Base-by-base conservation (phyloP, 1,140 invertebrate species). In the Argopecten irradians region DNA sequence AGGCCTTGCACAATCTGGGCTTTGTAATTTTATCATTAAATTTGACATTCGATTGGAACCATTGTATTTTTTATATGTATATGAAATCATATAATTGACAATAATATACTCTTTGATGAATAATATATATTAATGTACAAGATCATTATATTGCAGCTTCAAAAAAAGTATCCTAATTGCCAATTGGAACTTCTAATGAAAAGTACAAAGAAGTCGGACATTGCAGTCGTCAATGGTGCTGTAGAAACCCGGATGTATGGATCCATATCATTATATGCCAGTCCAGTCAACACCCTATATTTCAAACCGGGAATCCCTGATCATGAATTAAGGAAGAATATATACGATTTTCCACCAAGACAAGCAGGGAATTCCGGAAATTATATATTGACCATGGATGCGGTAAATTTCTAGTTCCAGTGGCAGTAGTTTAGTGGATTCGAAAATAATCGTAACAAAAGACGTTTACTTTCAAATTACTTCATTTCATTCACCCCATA, bases 61-160 rank as follows among this genome's bases (percentile, higher is more conserved):
- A n/a, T n/a, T n/a, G n/a, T n/a, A n/a, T n/a, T n/a, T n/a, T n/a
- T n/a, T n/a, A n/a, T n/a, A n/a, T n/a, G n/a, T n/a, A n/a, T n/a
- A n/a, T n/a, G n/a, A n/a, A n/a, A n/a, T n/a, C n/a, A n/a, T n/a
- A n/a, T n/a, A n/a, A n/a, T n/a, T n/a, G n/a, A n/a, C n/a, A n/a
- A n/a, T n/a, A n/a, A n/a, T n/a, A n/a, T n/a, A n/a, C n/a, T n/a
- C n/a, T n/a, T n/a, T n/a, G n/a, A n/a, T n/a, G n/a, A n/a, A n/a
- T n/a, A n/a, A n/a, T n/a, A n/a, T n/a, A n/a, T n/a, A n/a, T n/a
- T n/a, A n/a, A n/a, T n/a, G n/a, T n/a, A n/a, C n/a, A n/a, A n/a
- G n/a, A n/a, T n/a, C n/a, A n/a, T n/a, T n/a, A n/a, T 71, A 71
- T 71, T 71, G 55, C 22, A 71, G 55, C 55, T 71, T 46, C 43